Conservation (phyloP, 2,888 invertebrate species). For the Steinernema hermaphroditum region DNA sequence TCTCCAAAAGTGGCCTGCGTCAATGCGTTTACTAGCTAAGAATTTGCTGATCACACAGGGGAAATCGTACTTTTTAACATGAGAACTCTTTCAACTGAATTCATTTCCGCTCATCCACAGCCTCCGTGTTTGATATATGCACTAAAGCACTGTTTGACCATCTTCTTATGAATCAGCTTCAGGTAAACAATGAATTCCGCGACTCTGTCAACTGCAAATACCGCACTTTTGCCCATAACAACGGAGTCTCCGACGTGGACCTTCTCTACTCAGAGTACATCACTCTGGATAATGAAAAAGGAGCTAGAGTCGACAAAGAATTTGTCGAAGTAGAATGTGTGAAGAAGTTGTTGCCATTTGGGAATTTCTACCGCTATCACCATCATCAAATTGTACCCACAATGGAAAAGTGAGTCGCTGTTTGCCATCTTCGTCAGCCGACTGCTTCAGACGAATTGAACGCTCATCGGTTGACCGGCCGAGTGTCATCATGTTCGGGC, state of each 20-base stretch:
- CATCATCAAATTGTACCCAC: conserved; percentile 18
- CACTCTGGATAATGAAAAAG: conserved; percentile 32
- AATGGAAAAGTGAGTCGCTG: conserved; percentile 31
- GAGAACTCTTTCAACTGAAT: too few species aligned
- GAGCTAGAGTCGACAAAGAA: conserved; percentile 33
- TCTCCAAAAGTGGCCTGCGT: too few species aligned
- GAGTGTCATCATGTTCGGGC: conserved; percentile 67
- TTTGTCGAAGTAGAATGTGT: conserved; percentile 45
- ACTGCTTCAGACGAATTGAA: conserved; percentile 35
- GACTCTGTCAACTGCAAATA: conserved; percentile 39
- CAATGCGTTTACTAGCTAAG: too few species aligned
- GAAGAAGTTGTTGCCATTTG: conserved; percentile 27
- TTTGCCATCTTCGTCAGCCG: conserved; percentile 33
- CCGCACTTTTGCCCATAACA: conserved; percentile 41
- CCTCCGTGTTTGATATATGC: too few species aligned
- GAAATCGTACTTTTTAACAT: too few species aligned
- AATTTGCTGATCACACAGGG: too few species aligned
- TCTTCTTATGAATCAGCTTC: too few species aligned
- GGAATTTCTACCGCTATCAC: conserved; percentile 1
- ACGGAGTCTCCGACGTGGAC: conserved; percentile 45
- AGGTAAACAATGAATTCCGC: conserved; percentile 31
- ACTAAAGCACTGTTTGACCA: too few species aligned
- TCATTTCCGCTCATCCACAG: too few species aligned
- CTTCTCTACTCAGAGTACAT: conserved; percentile 39
- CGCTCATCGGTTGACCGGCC: conserved; percentile 41